Evolutionary conservation across 1,140 invertebrate species (phyloP).

Genomic region (Drosophila sp.): DNA sequence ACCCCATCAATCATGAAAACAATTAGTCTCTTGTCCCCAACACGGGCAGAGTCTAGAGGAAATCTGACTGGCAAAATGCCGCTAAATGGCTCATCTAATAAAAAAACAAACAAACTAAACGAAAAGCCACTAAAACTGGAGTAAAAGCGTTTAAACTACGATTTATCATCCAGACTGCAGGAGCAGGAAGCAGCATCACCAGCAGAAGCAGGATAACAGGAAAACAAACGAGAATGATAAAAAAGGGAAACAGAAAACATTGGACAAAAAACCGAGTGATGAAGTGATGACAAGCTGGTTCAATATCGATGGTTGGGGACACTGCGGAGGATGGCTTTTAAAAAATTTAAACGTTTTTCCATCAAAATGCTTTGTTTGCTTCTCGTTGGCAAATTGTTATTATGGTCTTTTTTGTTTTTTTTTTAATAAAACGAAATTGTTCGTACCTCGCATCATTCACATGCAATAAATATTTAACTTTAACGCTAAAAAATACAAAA

Average conservation of each 20-base stretch:
- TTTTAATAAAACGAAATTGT: slow-evolving; percentile 71
- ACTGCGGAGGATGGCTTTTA: slow-evolving; percentile 35
- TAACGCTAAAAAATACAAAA: slow-evolving; percentile 47
- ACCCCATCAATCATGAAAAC: slow-evolving; percentile 71
- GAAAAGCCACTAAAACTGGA: slow-evolving; percentile 72
- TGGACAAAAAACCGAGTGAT: slow-evolving; percentile 60
- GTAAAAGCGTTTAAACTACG: slow-evolving; percentile 78
- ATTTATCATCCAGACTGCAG: slow-evolving; percentile 64
- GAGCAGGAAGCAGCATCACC: slow-evolving; percentile 25
- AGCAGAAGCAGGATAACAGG: slow-evolving; percentile 21
- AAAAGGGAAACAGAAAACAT: slow-evolving; percentile 43
- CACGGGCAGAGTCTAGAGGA: slow-evolving; percentile 38
- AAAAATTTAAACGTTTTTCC: slow-evolving; percentile 75
- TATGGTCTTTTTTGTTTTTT: slow-evolving; percentile 61
- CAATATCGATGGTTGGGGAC: slow-evolving; percentile 6
- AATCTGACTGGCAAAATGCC: slow-evolving; percentile 59
- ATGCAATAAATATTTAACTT: slow-evolving; percentile 78
- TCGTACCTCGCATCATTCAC: slow-evolving; percentile 71
- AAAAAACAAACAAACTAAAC: slow-evolving; percentile 65
- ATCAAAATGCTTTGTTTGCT: slow-evolving; percentile 59
- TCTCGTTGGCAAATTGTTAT: slow-evolving; percentile 73
- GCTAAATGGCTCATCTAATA: slow-evolving; percentile 74
- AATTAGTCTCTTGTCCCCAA: slow-evolving; percentile 42
- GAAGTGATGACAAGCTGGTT: slow-evolving; percentile 62
- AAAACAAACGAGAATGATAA: slow-evolving; percentile 23